Conservation (phyloP, 2,797 vertebrate species). For the Lindbergichthys nudifrons region DNA sequence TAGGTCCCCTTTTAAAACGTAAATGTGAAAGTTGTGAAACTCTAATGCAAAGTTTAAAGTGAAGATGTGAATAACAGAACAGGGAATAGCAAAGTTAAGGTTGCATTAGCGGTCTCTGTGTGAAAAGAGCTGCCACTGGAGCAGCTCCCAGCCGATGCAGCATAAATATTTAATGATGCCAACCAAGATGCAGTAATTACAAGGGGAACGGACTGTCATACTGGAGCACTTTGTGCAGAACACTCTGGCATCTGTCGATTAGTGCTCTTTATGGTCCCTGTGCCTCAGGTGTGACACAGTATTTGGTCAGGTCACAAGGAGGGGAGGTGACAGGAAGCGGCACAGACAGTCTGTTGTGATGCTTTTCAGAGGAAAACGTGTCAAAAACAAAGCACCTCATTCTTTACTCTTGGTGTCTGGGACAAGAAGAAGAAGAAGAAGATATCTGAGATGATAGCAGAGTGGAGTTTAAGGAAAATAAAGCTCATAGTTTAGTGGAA, state of each 20-base stretch:
- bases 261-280: conserved; percentile 64
- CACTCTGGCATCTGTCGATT: conserved; percentile 67
- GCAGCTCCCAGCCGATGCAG: conserved; percentile 62
- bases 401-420: conserved; percentile 27
- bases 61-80: conserved; percentile 34
- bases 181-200: conserved; percentile 81
- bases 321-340: conserved; percentile 43
- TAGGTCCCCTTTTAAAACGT: too few relatives aligned
- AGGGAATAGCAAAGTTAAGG: conserved; percentile 35
- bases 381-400: conserved; percentile 26
- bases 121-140: conserved; percentile 54
- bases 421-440: conserved; percentile 27
- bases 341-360: conserved; percentile 42
- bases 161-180: conserved; percentile 82
- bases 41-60: conserved; percentile 28
- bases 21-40: conserved; percentile 18
- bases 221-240: conserved; percentile 71
- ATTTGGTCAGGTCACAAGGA: conserved; percentile 61
- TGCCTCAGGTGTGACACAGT: conserved; percentile 72
- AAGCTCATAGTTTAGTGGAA: conserved; percentile 35
- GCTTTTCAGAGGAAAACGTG: conserved; percentile 35
- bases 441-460: conserved; percentile 36
- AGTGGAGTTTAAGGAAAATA: conserved; percentile 17
- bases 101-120: conserved; percentile 38
- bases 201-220: conserved; percentile 73